Evolutionary conservation across 2,113 vertebrate genomes (phyloP), one percentile per base, ranked within the genome.

Genomic region (Osmerus eperlanus): DNA sequence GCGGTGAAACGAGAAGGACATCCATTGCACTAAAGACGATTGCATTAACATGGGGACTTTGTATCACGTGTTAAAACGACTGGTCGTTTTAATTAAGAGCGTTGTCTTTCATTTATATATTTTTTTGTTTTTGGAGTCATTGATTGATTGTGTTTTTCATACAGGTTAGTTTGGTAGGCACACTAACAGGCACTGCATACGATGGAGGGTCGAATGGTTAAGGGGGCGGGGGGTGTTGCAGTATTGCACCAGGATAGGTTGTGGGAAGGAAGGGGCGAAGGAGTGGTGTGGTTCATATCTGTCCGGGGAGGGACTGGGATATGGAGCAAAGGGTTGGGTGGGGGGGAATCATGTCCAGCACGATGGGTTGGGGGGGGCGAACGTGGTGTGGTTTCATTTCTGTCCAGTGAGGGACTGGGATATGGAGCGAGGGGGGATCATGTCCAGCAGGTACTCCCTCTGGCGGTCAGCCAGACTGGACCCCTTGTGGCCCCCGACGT

Each of bases 391-490:
- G 23, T 47, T 60, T 86, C 92, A 95, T 94, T 95, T 94, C 86
- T 94, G 93, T 55, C 93, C 92, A 67, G 90, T 94, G 85, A 95
- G 93, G 87, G 94, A 92, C 85, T 95, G 94, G 61, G 94, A 93
- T 93, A 95, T 93, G 78, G 94, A 94, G 73, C 94, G 93, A 1
- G 94, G 93, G 0, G 94, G 94, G 79, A 95, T 95, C 94, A 95
- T 95, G 88, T 95, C 94, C 90, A 95, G 86, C 67, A 95, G 92
- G 69, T 95, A 95, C 68, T 95, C 94, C 70, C 94, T 91, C 90
- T 95, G 94, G 73, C 94, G 92, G 79, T 95, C 94, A 14, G 94
- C 94, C 89, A 94, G 78, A 66, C 92, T 94, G 21, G 94, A 91
- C 1, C 89, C 89, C 82, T 95, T 95, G 85, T 95, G 94, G 70